phyloP scores from a whole-genome alignment of 2,797 vertebrate genomes.

The Salarias fasciatus region DNA sequence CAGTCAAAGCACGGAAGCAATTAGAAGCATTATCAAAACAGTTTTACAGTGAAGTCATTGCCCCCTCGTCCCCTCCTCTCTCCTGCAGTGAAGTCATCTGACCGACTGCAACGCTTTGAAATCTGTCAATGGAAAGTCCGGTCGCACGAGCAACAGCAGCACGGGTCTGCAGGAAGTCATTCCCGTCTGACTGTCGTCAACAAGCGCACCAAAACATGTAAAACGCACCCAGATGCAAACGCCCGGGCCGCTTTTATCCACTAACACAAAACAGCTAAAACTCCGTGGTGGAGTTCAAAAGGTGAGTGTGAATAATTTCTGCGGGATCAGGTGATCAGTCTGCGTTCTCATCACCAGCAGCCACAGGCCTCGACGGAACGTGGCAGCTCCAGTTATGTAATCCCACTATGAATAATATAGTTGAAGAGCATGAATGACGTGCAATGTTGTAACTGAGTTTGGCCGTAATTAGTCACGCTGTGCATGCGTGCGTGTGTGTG shows the following conservation, averaged over 20 bases:
- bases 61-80: conserved; percentile 44
- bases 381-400: too few relatives aligned
- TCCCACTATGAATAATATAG: neutral
- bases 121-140: conserved; percentile 37
- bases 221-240: conserved; percentile 68
- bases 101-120: conserved; percentile 60
- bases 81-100: conserved; percentile 66
- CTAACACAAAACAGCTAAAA: conserved; percentile 17
- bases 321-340: conserved; percentile 20
- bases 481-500: too few relatives aligned
- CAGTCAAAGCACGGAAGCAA: conserved; percentile 74
- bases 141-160: neutral
- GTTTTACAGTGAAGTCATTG: conserved; percentile 71
- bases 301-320: conserved; percentile 16
- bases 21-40: conserved; percentile 78
- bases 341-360: neutral
- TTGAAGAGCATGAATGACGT: neutral
- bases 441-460: too few relatives aligned
- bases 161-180: conserved; percentile 11
- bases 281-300: conserved; percentile 28
- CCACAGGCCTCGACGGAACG: neutral
- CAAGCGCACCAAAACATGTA: conserved; percentile 64
- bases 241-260: conserved; percentile 50
- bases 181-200: conserved; percentile 10
- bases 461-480: too few relatives aligned